Evolutionary conservation across 2,888 invertebrate species (phyloP), one percentile per base, ranked within the genome.

Genomic region (Acanthosepion esculentum): DNA sequence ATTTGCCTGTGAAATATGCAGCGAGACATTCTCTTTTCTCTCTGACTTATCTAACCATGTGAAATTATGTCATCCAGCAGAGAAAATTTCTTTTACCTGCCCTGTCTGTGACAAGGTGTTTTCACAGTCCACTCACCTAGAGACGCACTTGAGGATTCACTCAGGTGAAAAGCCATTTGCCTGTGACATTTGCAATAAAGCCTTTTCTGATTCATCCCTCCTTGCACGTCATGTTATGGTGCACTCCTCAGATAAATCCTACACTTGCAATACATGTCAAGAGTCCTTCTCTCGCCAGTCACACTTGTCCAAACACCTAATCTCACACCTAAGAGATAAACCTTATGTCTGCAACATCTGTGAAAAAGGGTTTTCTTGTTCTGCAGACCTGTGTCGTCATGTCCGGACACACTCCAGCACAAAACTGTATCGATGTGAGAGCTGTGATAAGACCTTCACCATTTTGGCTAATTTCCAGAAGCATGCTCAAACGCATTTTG

Each of bases 381-480:
- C 78, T 78, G 78, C 78, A 0, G 78, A 78, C 78, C n/a, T 78
- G 5, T 78, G 78, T 33, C 78, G 78, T 78, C 78, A 78, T 33
- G 78, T 78, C 5, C 10, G 78, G n/a, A 78, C 78, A 4, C 78
- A 78, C 33, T 78, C 78, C 78, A 78, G 78, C 78, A 78, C 33
- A 78, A 78, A 78, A 18, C 10, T 78, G 78, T 78, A 78, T n/a
- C 78, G 78, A n/a, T 78, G 78, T 33, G 78, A 78, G n/a, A 78
- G 78, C 18, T 78, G 78, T n/a, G 78, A 78, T 78, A 78, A 78
- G n/a, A 78, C 78, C 12, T 78, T 78, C 18, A 78, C 78, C n/a
- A 78, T 78, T 78, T 33, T 78, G 33, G 78, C 78, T 78, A 78
- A 78, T 78, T 78, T 78, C 78, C 78, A 78, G 78, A 78, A 78